Percentiles rank a stretch among this genome's conserved stretches.
These are phyloP conservation scores for Sinosuthora webbiana DNA, from an alignment of 2,113 vertebrate species.

Conservation along the genomic window DNA sequence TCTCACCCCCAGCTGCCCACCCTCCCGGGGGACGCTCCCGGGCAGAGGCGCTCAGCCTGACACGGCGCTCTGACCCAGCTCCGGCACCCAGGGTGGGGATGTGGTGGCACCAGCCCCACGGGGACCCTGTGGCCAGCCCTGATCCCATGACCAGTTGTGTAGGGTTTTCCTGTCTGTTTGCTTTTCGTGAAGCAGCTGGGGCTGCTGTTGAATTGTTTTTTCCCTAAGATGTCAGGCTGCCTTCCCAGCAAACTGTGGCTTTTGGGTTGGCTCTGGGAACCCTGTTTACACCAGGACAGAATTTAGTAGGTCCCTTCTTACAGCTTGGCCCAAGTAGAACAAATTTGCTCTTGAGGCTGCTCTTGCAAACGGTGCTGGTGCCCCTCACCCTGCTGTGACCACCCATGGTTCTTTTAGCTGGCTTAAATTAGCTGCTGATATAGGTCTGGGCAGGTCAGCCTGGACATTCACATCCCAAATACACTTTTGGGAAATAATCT, in stretches of 20 bases:
- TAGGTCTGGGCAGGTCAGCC: not conserved
- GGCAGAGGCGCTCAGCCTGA: not conserved
- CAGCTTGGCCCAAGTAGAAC: not conserved
- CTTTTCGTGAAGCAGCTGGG: not conserved
- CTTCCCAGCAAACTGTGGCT: not conserved
- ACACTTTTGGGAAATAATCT: not conserved
- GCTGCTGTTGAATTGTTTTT: not conserved
- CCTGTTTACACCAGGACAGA: not conserved
- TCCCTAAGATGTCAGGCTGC: not conserved
- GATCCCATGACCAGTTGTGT: fast-evolving
- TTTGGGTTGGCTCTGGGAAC: not conserved
- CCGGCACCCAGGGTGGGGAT: not conserved
- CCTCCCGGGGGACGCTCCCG: fast-evolving
- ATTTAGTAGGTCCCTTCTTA: not conserved
- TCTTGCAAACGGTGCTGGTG: not conserved
- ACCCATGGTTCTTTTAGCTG: not conserved
- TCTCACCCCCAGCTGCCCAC: slow-evolving; percentile 18
- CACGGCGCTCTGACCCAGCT: not conserved
- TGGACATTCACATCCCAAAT: not conserved
- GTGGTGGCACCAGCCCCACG: fast-evolving
- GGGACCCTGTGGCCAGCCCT: not conserved
- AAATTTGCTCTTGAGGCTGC: not conserved
- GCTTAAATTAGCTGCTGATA: not conserved
- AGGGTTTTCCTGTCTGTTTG: not conserved
- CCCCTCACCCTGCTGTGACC: not conserved